Evolutionary conservation across 2,888 invertebrate genomes (phyloP).

Genomic region (Melinaea menophilus): DNA sequence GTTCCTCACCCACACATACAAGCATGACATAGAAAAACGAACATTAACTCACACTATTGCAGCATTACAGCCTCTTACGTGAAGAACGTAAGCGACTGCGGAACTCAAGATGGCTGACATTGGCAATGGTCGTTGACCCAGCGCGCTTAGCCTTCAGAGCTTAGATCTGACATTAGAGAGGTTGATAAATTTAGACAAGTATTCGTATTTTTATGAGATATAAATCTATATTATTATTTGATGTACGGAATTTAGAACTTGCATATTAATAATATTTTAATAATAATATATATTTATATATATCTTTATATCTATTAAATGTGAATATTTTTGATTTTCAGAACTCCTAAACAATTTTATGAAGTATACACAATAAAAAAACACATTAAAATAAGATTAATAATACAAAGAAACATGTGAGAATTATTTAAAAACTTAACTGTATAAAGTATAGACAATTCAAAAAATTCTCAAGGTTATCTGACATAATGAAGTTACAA

Average conservation of each 20-base stretch:
- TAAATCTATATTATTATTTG: slow-evolving; percentile 10
- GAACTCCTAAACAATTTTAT: no score
- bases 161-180: slow-evolving; percentile 74
- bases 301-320: no score
- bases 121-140: slow-evolving; percentile 76
- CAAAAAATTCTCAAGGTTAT: no score
- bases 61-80: slow-evolving; percentile 76
- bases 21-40: slow-evolving; percentile 68
- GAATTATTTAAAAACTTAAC: no score
- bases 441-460: no score
- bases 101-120: slow-evolving; percentile 79
- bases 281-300: no score
- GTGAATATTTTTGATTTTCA: no score
- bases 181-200: slow-evolving; percentile 67
- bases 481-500: no score
- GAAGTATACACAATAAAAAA: no score
- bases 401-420: no score
- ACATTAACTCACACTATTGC: slow-evolving; percentile 69
- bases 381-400: no score
- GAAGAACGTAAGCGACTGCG: slow-evolving; percentile 76
- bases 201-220: slow-evolving; percentile 44
- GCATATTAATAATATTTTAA: neutral
- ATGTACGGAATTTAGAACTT: neutral
- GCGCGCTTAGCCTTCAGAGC: slow-evolving; percentile 74
- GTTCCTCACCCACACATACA: slow-evolving; percentile 59